phyloP scores from a whole-genome alignment of 1,140 invertebrate genomes.

The Danaus melanippus region DNA sequence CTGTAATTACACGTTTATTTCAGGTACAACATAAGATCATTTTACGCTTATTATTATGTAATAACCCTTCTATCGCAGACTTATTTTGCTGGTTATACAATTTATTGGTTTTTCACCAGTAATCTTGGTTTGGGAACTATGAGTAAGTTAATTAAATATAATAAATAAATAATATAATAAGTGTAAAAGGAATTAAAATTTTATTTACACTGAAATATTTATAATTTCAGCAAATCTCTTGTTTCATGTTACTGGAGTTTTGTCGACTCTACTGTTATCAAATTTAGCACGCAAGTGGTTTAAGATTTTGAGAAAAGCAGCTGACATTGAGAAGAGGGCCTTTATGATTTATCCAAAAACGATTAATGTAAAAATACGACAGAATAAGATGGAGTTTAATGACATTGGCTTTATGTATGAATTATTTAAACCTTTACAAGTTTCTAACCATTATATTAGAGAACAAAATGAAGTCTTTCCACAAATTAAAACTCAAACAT shows the following conservation, averaged over 20 bases:
- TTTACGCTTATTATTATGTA: too few relatives aligned
- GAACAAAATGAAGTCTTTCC: too few relatives aligned
- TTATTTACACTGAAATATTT: constrained; percentile 1
- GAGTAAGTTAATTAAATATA: too few relatives aligned
- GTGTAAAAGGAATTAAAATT: background rate
- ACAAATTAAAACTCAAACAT: background rate
- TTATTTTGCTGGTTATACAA: too few relatives aligned
- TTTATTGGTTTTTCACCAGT: constrained; percentile 9
- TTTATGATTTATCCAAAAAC: constrained; percentile 1
- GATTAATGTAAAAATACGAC: constrained; percentile 1
- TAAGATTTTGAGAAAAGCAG: too few relatives aligned
- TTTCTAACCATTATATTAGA: too few relatives aligned
- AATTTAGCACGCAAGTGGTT: constrained; percentile 17
- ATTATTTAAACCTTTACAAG: too few relatives aligned
- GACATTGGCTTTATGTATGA: constrained; percentile 10
- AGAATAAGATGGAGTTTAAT: constrained; percentile 7
- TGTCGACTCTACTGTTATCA: constrained; percentile 5
- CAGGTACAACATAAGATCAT: too few relatives aligned
- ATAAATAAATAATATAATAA: background rate
- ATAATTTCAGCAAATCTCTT: too few relatives aligned
- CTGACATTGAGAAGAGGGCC: constrained; percentile 6
- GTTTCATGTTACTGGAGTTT: too few relatives aligned
- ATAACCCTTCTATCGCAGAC: too few relatives aligned
- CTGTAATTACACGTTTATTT: too few relatives aligned
- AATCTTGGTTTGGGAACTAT: constrained; percentile 7